Conservation (phyloP, 2,113 vertebrate species). For the Terrapene triunguis region DNA sequence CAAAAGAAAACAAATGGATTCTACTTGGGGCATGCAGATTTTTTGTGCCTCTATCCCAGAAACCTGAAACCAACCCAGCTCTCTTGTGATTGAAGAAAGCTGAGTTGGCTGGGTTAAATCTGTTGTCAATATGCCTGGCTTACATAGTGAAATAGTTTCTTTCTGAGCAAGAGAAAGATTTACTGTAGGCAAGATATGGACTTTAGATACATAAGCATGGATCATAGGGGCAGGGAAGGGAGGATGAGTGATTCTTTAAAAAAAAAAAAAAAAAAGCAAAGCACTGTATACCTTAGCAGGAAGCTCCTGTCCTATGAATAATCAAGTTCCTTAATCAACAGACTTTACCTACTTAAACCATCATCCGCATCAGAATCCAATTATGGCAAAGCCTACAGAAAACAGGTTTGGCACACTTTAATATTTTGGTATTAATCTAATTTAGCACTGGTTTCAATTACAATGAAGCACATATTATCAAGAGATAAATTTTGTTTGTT, state of each 20-base stretch:
- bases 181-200: constrained; percentile 60
- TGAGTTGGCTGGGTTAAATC: constrained; percentile 73
- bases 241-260: constrained; percentile 46
- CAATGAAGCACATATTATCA: constrained; percentile 43
- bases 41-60: constrained; percentile 72
- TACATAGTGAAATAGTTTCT: constrained; percentile 75
- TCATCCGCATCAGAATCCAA: constrained; percentile 50
- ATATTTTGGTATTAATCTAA: constrained; percentile 74
- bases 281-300: constrained; percentile 21
- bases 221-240: background rate
- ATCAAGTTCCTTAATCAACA: constrained; percentile 65
- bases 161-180: constrained; percentile 67
- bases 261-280: background rate
- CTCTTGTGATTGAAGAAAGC: constrained; percentile 68
- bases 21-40: constrained; percentile 51
- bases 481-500: constrained; percentile 52
- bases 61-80: constrained; percentile 64
- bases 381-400: constrained; percentile 70
- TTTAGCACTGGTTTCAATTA: constrained; percentile 76
- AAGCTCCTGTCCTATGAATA: constrained; percentile 68
- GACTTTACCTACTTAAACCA: constrained; percentile 62
- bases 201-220: constrained; percentile 54
- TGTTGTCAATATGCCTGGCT: constrained; percentile 61
- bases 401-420: constrained; percentile 66
- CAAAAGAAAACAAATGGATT: constrained; percentile 75